Evolutionary conservation across 2,797 vertebrate species (phyloP).

Genomic region (Myotis findleyi): DNA sequence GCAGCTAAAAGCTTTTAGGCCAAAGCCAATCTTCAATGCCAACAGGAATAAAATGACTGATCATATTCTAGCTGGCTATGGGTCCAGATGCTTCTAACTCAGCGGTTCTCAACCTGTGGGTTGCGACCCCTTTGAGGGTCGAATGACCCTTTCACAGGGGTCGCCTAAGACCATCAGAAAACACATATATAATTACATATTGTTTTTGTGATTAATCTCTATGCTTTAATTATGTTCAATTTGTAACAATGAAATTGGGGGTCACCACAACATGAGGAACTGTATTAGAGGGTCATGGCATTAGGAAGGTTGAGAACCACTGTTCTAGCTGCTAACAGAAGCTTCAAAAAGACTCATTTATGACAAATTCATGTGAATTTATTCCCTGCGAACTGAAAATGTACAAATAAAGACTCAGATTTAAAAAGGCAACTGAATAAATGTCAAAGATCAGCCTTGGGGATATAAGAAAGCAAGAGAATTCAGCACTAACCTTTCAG

Average conservation of each 20-base stretch:
- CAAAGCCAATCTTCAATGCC: background rate
- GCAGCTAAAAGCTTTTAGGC: background rate
- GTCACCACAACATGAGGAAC: too few species aligned
- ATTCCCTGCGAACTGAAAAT: constrained; percentile 40
- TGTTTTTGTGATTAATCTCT: too few species aligned
- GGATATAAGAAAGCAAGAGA: background rate
- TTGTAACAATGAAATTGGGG: too few species aligned
- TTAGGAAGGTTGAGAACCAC: too few species aligned
- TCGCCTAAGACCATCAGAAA: too few species aligned
- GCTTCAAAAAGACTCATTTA: constrained; percentile 51
- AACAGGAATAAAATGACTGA: constrained; percentile 22
- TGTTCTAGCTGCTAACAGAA: constrained; percentile 25
- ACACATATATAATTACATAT: too few species aligned
- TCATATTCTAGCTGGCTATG: background rate
- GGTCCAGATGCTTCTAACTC: background rate
- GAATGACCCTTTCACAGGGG: too few species aligned
- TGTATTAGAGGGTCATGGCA: too few species aligned
- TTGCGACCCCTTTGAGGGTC: too few species aligned
- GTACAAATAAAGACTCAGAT: constrained; percentile 33
- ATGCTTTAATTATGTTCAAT: too few species aligned
- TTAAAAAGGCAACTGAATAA: constrained; percentile 47
- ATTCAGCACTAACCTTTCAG: background rate
- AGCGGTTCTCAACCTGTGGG: too few species aligned
- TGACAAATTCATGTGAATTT: constrained; percentile 48
- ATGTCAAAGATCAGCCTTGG: constrained; percentile 46